Conservation (phyloP, 2,113 vertebrate genomes). For the Phrynosoma platyrhinos region DNA sequence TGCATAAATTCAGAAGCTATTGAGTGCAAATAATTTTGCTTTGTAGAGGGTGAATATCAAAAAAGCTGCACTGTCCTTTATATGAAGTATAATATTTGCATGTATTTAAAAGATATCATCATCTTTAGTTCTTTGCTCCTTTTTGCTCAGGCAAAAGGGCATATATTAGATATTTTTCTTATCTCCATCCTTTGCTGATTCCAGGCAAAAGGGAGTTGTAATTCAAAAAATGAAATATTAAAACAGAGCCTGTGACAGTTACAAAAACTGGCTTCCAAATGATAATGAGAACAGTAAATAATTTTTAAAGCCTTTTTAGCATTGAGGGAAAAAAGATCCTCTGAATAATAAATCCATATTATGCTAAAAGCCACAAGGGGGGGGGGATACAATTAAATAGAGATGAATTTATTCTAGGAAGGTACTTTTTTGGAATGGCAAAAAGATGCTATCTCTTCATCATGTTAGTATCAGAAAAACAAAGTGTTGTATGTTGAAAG, state of each 20-base stretch:
- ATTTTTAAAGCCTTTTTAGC: constrained; percentile 27
- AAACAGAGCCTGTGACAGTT: constrained; percentile 9
- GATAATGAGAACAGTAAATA: constrained; percentile 62
- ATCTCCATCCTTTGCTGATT: not conserved
- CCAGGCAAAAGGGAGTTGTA: not conserved
- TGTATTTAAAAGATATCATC: not conserved
- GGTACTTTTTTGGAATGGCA: not conserved
- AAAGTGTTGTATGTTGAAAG: constrained; percentile 37
- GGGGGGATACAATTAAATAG: not conserved
- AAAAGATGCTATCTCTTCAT: constrained; percentile 42
- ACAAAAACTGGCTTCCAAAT: constrained; percentile 47
- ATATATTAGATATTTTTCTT: constrained; percentile 1
- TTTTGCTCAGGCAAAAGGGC: not conserved
- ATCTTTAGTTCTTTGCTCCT: constrained; percentile 1
- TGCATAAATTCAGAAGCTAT: constrained; percentile 47
- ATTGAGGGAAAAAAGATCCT: constrained; percentile 5
- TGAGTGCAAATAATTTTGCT: constrained; percentile 35
- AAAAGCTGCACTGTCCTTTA: not conserved
- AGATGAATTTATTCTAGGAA: constrained; percentile 40
- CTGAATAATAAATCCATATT: constrained; percentile 48
- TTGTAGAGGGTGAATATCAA: constrained; percentile 3
- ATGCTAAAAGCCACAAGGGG: constrained; percentile 37
- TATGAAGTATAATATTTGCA: constrained; percentile 7
- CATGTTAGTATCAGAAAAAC: constrained; percentile 43
- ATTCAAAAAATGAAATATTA: constrained; percentile 50